These are phyloP conservation scores for Passer domesticus DNA, from an alignment of 2,113 vertebrate genomes.

Conservation along the genomic window DNA sequence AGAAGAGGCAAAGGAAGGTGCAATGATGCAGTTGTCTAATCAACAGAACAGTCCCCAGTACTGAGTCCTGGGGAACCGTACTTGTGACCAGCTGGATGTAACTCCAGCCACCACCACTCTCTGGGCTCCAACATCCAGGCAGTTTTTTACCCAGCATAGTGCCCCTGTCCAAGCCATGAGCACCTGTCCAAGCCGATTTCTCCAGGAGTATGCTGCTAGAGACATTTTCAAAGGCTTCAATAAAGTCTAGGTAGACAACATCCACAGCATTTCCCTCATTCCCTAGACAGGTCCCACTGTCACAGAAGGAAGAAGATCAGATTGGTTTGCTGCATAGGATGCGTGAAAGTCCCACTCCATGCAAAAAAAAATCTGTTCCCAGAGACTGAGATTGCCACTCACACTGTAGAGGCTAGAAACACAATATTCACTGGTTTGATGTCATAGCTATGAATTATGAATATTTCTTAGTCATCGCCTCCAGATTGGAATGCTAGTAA, in stretches of 20 bases:
- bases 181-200: background rate
- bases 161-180: background rate
- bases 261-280: background rate
- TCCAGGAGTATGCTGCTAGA: background rate
- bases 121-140: background rate
- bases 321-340: background rate
- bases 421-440: conserved; percentile 5
- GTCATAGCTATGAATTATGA: conserved; percentile 44
- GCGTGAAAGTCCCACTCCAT: background rate
- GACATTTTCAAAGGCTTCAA: background rate
- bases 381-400: background rate
- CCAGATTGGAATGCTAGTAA: conserved; percentile 2
- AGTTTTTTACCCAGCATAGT: background rate
- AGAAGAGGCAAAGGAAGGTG: background rate
- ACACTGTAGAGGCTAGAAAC: background rate
- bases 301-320: background rate
- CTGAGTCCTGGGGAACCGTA: background rate
- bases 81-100: background rate
- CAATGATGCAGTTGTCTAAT: background rate
- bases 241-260: background rate
- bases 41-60: background rate
- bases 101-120: background rate
- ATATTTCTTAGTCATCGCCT: conserved; percentile 40
- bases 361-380: background rate
- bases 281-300: background rate